A percentile compares a stretch with the other conserved stretches of the same genome.
phyloP scores from a whole-genome alignment of 2,888 invertebrate species.

The Brenthis hecate region DNA sequence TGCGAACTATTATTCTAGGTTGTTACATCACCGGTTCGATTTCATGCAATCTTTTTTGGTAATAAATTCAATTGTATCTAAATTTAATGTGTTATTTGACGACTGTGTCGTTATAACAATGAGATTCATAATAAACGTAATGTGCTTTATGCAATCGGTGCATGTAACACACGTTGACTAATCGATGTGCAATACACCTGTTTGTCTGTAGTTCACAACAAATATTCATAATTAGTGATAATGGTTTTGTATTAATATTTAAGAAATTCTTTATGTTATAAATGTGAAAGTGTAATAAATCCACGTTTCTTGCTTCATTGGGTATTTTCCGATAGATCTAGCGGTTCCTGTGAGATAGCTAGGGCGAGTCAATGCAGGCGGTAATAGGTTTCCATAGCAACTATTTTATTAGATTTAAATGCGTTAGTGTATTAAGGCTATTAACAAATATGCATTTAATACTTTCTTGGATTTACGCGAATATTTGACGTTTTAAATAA shows the following conservation, averaged over 20 bases:
- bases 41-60: constrained; percentile 18
- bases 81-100: constrained; percentile 28
- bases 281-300: no score
- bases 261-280: not conserved
- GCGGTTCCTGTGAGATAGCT: no score
- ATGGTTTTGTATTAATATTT: not conserved
- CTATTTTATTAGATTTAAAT: not conserved
- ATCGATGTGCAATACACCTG: constrained; percentile 17
- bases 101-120: constrained; percentile 25
- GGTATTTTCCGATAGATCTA: no score
- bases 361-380: no score
- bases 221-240: constrained; percentile 6
- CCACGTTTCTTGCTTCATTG: no score
- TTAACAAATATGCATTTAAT: not conserved
- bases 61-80: constrained; percentile 22
- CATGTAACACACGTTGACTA: constrained; percentile 27
- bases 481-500: no score
- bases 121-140: constrained; percentile 23
- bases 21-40: constrained; percentile 25
- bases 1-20: constrained; percentile 5
- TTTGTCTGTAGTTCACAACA: constrained; percentile 14
- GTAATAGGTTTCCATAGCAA: no score
- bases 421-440: not conserved
- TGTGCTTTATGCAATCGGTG: constrained; percentile 30
- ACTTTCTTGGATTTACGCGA: no score